These are phyloP conservation scores for Pocillopora meandrina DNA, from an alignment of 92 coral and sea anemone species.

Conservation along the genomic window DNA sequence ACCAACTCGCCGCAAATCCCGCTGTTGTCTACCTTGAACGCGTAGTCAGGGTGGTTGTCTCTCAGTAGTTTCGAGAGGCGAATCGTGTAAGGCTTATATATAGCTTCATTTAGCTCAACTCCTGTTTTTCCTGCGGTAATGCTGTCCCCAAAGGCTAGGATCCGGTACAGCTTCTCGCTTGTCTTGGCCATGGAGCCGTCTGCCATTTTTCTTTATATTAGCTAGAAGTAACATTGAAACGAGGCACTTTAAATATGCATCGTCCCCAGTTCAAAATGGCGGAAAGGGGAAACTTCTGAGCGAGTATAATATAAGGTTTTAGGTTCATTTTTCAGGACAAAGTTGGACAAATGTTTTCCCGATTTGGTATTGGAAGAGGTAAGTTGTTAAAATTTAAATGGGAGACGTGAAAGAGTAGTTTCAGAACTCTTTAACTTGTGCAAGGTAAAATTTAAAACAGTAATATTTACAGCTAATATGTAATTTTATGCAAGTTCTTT, in stretches of 20 bases:
- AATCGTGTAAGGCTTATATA: slow-evolving; percentile 68
- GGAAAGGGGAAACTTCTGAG: not conserved
- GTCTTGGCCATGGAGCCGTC: not conserved
- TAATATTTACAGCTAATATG: too few species aligned
- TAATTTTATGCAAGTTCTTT: too few species aligned
- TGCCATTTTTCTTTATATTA: slow-evolving; percentile 37
- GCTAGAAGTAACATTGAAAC: not conserved
- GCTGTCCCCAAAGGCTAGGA: slow-evolving; percentile 88
- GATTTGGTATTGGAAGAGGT: slow-evolving; percentile 27
- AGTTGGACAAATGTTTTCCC: slow-evolving; percentile 27
- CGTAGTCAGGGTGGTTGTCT: slow-evolving; percentile 19
- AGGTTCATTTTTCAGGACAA: too few species aligned
- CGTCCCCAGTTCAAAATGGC: slow-evolving; percentile 20
- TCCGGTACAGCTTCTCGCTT: slow-evolving; percentile 1
- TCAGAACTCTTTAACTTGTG: too few species aligned
- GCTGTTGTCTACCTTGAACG: slow-evolving; percentile 62
- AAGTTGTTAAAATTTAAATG: not conserved
- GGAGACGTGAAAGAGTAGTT: not conserved
- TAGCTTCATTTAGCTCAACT: slow-evolving; percentile 31
- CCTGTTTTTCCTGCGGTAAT: slow-evolving; percentile 72
- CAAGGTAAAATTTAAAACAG: too few species aligned
- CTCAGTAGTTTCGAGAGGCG: slow-evolving; percentile 51
- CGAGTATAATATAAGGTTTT: not conserved
- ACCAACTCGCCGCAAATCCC: slow-evolving; percentile 78
- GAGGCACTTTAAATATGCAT: not conserved